A percentile compares a stretch with the other conserved stretches of the same genome.
phyloP scores from a whole-genome alignment of 1,140 invertebrate species.

The Cotesia typhae region DNA sequence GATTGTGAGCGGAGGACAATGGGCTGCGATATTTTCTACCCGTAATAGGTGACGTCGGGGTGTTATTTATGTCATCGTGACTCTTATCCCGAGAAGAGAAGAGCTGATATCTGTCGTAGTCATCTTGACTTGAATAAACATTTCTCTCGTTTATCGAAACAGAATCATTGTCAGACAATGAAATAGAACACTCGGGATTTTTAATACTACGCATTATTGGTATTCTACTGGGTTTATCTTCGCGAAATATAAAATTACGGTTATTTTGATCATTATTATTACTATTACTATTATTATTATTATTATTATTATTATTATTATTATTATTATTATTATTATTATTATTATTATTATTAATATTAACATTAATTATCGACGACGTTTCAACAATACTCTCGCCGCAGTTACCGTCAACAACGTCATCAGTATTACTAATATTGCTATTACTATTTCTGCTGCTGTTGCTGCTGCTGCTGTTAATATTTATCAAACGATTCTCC shows the following conservation, averaged over 20 bases:
- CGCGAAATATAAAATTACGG: constrained; percentile 28
- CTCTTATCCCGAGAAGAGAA: constrained; percentile 23
- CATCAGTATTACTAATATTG: constrained; percentile 1
- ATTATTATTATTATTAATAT: too few relatives aligned
- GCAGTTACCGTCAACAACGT: constrained; percentile 19
- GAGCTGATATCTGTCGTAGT: constrained; percentile 39
- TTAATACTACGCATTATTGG: constrained; percentile 50
- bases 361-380: neutral
- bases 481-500: constrained; percentile 17
- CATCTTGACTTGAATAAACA: constrained; percentile 45
- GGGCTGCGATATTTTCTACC: constrained; percentile 60
- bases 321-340: too few relatives aligned
- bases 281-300: too few relatives aligned
- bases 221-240: constrained; percentile 56
- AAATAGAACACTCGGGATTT: constrained; percentile 47
- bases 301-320: neutral
- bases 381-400: neutral
- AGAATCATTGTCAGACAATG: constrained; percentile 45
- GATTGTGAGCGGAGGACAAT: constrained; percentile 42
- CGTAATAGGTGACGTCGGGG: constrained; percentile 57
- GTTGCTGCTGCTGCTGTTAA: neutral
- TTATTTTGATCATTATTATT: constrained; percentile 9
- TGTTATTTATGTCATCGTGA: constrained; percentile 43
- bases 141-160: constrained; percentile 42
- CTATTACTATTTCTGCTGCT: constrained; percentile 24